Evolutionary conservation across 2,888 invertebrate genomes (phyloP).

Genomic region (Drosophila lacicola): DNA sequence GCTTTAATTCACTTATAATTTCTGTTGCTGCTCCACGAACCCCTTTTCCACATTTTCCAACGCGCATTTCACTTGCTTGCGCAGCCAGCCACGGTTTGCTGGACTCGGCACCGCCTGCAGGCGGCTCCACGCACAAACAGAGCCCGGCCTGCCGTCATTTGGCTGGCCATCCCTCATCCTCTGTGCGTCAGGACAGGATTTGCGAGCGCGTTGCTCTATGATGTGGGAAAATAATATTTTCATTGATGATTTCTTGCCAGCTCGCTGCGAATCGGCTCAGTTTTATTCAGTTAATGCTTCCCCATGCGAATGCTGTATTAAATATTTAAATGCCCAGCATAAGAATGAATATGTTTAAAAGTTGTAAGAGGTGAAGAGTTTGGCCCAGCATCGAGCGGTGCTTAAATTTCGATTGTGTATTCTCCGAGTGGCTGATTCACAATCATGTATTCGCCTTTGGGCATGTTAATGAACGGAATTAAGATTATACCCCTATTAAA

Average conservation of each 20-base stretch:
- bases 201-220: constrained; percentile 33
- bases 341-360: not conserved
- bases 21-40: constrained; percentile 18
- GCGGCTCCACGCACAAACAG: constrained; percentile 19
- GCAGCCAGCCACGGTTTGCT: constrained; percentile 19
- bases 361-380: not conserved
- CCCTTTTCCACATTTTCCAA: constrained; percentile 43
- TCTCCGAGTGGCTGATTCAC: not conserved
- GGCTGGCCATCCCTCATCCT: too few relatives aligned
- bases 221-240: constrained; percentile 64
- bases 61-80: constrained; percentile 73
- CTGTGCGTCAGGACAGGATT: constrained; percentile 23
- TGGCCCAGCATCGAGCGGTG: constrained; percentile 3
- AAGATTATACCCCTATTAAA: constrained; percentile 31
- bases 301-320: not conserved
- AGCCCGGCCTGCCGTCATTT: not conserved
- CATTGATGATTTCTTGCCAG: constrained; percentile 41
- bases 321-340: not conserved
- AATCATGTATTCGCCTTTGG: not conserved
- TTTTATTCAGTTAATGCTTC: not conserved
- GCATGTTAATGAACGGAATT: not conserved
- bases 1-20: constrained; percentile 71
- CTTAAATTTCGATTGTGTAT: not conserved
- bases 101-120: constrained; percentile 25
- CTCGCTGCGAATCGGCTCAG: constrained; percentile 6